phyloP scores from a whole-genome alignment of 2,888 invertebrate genomes.

The Meteorus colon region DNA sequence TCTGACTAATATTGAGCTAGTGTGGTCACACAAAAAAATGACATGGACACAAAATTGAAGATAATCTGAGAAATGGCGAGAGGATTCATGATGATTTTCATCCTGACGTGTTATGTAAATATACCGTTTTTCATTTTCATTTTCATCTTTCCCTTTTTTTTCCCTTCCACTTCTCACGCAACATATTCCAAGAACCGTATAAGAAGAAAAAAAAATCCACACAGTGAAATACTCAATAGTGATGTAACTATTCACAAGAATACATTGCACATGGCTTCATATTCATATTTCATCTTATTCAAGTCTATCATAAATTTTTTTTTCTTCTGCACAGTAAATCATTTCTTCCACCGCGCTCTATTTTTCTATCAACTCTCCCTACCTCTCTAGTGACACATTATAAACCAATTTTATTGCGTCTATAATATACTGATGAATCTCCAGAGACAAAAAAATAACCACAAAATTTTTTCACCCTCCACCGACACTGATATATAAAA shows the following conservation, averaged over 20 bases:
- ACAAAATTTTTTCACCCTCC: neutral
- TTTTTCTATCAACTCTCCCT: neutral
- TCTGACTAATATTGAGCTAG: conserved; percentile 44
- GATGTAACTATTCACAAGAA: neutral
- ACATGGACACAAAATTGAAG: conserved; percentile 44
- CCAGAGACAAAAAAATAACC: neutral
- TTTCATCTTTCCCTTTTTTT: neutral
- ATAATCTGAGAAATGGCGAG: conserved; percentile 29
- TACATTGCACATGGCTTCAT: neutral
- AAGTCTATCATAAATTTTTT: neutral
- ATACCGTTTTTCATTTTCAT: conserved; percentile 29
- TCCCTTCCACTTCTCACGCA: neutral
- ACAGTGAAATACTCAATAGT: neutral
- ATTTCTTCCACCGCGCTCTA: neutral
- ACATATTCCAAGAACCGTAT: neutral
- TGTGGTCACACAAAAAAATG: conserved; percentile 48
- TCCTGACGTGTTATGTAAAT: conserved; percentile 59
- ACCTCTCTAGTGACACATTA: neutral
- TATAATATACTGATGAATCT: conserved; percentile 8
- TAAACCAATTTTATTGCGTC: neutral
- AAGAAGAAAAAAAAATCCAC: neutral
- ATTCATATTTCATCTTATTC: neutral
- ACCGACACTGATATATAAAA: neutral
- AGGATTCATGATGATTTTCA: conserved; percentile 27
- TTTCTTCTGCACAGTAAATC: neutral